phyloP scores from a whole-genome alignment of 2,113 vertebrate genomes.

The Python bivittatus region DNA sequence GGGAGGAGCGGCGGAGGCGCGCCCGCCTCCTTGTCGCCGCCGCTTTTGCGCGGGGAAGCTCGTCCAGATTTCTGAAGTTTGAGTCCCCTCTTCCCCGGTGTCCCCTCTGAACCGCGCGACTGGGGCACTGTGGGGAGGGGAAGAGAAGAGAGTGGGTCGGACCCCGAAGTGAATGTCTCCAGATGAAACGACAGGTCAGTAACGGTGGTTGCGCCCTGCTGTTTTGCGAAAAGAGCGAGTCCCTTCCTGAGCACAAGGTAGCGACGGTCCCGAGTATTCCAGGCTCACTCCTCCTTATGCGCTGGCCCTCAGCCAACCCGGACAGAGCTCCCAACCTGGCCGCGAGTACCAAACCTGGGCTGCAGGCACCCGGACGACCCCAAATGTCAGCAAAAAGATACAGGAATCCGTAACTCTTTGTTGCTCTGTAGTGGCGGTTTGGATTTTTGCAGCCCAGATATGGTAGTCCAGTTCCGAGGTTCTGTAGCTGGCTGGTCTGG shows the following conservation, averaged over 20 bases:
- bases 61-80: background rate
- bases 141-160: background rate
- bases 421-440: too few relatives aligned
- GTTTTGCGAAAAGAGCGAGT: background rate
- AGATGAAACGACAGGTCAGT: conserved; percentile 53
- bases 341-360: background rate
- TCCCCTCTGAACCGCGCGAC: background rate
- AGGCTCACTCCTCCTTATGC: background rate
- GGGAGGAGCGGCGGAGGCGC: background rate
- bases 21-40: background rate
- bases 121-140: background rate
- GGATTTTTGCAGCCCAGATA: background rate
- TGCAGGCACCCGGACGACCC: background rate
- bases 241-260: background rate
- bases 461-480: background rate
- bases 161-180: background rate
- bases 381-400: too few relatives aligned
- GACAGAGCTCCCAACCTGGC: background rate
- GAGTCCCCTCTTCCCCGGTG: background rate
- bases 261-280: background rate
- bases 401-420: too few relatives aligned
- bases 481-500: background rate
- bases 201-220: background rate
- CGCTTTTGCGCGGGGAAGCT: background rate
- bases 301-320: background rate